A percentile compares a stretch with the other conserved stretches of the same genome.
Conservation (phyloP, 2,888 invertebrate genomes). For the Papilio elwesi region DNA sequence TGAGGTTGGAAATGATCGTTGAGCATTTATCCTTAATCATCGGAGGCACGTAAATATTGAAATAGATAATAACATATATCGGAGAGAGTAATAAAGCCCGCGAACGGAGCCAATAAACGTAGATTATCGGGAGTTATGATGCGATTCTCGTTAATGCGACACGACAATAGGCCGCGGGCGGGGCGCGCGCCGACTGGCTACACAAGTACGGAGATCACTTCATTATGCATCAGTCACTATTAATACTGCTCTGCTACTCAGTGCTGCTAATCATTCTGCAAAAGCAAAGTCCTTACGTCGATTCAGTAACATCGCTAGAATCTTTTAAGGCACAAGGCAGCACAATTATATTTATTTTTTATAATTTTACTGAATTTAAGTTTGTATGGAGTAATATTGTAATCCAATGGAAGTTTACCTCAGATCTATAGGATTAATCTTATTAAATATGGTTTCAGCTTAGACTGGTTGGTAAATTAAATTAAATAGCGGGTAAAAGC, state of each 20-base stretch:
- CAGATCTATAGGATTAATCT: too few relatives aligned
- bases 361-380: too few relatives aligned
- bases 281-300: too few relatives aligned
- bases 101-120: slow-evolving; percentile 80
- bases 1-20: slow-evolving; percentile 45
- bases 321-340: too few relatives aligned
- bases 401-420: too few relatives aligned
- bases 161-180: slow-evolving; percentile 76
- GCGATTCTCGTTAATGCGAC: slow-evolving; percentile 80
- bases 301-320: too few relatives aligned
- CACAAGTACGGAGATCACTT: slow-evolving; percentile 47
- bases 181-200: slow-evolving; percentile 46
- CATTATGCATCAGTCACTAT: background rate
- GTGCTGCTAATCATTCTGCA: too few relatives aligned
- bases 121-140: slow-evolving; percentile 83
- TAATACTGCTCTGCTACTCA: background rate
- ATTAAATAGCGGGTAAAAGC: too few relatives aligned
- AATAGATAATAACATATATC: slow-evolving; percentile 43
- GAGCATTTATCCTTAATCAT: slow-evolving; percentile 36
- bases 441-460: too few relatives aligned
- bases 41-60: slow-evolving; percentile 36
- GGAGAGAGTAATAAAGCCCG: slow-evolving; percentile 62
- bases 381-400: too few relatives aligned
- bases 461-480: too few relatives aligned
- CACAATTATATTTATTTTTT: too few relatives aligned